A percentile compares a stretch with the other conserved stretches of the same genome.
Conservation (phyloP, 2,113 vertebrate species). For the Chiloscyllium plagiosum region DNA sequence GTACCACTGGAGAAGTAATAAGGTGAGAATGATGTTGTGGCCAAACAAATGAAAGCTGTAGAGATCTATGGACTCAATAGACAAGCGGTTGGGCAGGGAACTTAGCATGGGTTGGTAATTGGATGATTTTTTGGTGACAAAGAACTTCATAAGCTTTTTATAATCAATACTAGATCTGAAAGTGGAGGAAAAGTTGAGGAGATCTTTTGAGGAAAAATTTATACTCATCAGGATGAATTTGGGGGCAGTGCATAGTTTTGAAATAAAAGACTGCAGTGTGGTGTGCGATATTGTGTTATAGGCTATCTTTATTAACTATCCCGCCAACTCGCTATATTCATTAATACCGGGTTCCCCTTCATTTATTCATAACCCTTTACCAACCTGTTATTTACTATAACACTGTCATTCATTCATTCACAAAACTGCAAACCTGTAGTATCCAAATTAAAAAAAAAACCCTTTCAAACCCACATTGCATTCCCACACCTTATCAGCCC, state of each 20-base stretch:
- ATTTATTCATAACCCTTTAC: no score
- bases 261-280: background rate
- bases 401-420: no score
- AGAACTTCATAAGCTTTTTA: background rate
- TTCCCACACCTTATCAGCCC: no score
- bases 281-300: no score
- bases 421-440: no score
- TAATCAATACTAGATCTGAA: background rate
- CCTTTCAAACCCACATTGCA: no score
- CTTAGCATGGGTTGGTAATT: background rate
- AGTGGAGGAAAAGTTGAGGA: background rate
- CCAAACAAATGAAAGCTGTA: background rate
- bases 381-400: no score
- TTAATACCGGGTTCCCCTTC: no score
- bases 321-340: no score
- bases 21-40: background rate
- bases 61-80: background rate
- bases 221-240: background rate
- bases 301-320: no score
- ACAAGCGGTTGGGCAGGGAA: background rate
- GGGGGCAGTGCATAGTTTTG: background rate
- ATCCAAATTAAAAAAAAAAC: no score
- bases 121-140: background rate
- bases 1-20: background rate
- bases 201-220: background rate